phyloP scores from a whole-genome alignment of 2,797 vertebrate genomes.

The Diglossa cyanea region DNA sequence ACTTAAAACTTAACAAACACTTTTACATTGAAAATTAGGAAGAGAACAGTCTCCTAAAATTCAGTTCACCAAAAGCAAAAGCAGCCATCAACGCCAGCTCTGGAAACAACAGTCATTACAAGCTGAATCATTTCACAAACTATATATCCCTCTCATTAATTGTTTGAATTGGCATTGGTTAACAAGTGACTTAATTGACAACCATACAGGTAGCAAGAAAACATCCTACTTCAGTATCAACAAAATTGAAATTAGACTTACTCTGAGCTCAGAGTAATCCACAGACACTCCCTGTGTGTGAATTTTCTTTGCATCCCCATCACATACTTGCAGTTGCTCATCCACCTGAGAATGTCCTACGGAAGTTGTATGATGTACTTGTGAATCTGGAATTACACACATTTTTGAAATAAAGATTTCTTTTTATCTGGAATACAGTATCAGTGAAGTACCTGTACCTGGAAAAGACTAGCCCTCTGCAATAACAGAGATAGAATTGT shows the following conservation, averaged over 20 bases:
- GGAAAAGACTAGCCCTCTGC: not conserved
- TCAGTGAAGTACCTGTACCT: not conserved
- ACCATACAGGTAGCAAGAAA: not conserved
- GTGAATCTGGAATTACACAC: conserved; percentile 71
- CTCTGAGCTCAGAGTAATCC: conserved; percentile 81
- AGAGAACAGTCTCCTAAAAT: not conserved
- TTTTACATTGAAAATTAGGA: not conserved
- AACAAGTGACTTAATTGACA: not conserved
- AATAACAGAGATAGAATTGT: not conserved
- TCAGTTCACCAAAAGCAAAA: not conserved
- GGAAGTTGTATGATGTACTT: conserved; percentile 61
- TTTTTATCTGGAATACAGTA: not conserved
- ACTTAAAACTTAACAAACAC: not conserved
- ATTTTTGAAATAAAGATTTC: not conserved
- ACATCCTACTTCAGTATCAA: not conserved
- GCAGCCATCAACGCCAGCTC: not conserved
- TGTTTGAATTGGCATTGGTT: not conserved
- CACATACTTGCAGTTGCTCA: conserved; percentile 71
- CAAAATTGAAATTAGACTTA: conserved; percentile 45
- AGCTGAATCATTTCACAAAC: not conserved
- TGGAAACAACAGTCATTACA: not conserved
- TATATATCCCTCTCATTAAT: not conserved
- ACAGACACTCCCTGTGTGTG: conserved; percentile 76
- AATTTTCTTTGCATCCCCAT: conserved; percentile 72
- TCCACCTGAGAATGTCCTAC: conserved; percentile 53